Evolutionary conservation across 2,797 vertebrate genomes (phyloP), one percentile per base, ranked within the genome.

Genomic region (Melanotaenia trifasciata): DNA sequence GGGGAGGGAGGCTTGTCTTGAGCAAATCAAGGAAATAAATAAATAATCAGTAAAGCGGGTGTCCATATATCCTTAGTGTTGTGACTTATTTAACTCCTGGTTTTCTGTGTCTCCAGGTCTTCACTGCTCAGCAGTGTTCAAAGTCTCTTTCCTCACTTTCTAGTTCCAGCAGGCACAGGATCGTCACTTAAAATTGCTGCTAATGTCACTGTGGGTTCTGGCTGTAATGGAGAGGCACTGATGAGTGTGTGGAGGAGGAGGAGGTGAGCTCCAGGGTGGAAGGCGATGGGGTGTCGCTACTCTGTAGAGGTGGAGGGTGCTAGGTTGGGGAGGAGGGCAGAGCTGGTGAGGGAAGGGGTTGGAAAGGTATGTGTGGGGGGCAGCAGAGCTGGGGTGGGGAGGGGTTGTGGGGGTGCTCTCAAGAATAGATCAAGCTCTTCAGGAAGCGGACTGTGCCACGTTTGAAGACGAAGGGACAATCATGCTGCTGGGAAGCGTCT

Each of bases 381-480:
- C 72, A 81, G 84, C 47, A 33, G 73, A 79, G 71, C 61, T 68
- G 56, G 64, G 69, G 32, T 22, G 75, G 75, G 84, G 73, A 58
- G 57, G 70, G 73, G 76, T 72, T 66, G 80, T 65, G 75, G 90
- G 92, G 92, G 92, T 64, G 76, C 90, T 94, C 96, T 97, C 96
- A 96, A 97, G 98, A 98, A 98, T 97, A 98, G 97, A 97, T 97
- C 96, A 97, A 97, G 96, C 97, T 95, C 95, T 96, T 96, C 94
- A 98, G 98, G 98, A 99, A 99, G 96, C 93, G 92, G 94, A 96
- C 96, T 96, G 96, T 98, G 97, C 97, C 98, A 97, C 96, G 97
- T 99, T 99, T 99, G 98, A 99, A 99, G 98, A 99, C 97, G 95
- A 96, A 97, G 95, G 98, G 98, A 99, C 98, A 99, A 98, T 97